Evolutionary conservation across 2,797 vertebrate genomes (phyloP).

Genomic region (Cercopithecus mitis): DNA sequence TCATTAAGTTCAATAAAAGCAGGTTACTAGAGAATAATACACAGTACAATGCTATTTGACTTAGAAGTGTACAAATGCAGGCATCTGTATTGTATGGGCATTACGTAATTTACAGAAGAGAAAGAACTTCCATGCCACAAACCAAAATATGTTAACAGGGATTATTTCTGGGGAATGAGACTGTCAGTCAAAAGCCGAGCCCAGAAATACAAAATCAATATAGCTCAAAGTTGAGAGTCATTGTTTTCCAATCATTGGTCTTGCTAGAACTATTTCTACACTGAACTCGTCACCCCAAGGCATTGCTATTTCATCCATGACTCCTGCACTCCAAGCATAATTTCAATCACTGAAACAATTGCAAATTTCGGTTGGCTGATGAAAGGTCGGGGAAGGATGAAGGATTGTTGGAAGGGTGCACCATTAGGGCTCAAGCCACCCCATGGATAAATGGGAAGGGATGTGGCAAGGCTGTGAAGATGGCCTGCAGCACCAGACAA

Average conservation of each 20-base stretch:
- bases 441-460: rapidly evolving
- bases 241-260: neutral
- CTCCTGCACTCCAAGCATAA: neutral
- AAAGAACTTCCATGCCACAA: neutral
- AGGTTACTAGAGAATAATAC: neutral
- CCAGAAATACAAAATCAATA: neutral
- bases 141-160: neutral
- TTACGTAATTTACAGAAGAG: neutral
- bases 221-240: neutral
- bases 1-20: neutral
- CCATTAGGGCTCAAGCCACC: neutral
- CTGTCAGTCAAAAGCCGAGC: neutral
- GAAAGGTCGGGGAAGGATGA: neutral
- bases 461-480: neutral
- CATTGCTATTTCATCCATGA: neutral
- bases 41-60: neutral
- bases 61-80: neutral
- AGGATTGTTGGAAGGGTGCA: neutral
- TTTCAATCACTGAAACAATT: neutral
- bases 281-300: neutral
- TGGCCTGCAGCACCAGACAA: neutral
- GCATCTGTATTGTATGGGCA: neutral
- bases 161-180: neutral
- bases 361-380: neutral
- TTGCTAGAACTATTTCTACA: neutral